Base-by-base conservation (phyloP, 1,140 invertebrate species). In the Procambarus virginalis region DNA sequence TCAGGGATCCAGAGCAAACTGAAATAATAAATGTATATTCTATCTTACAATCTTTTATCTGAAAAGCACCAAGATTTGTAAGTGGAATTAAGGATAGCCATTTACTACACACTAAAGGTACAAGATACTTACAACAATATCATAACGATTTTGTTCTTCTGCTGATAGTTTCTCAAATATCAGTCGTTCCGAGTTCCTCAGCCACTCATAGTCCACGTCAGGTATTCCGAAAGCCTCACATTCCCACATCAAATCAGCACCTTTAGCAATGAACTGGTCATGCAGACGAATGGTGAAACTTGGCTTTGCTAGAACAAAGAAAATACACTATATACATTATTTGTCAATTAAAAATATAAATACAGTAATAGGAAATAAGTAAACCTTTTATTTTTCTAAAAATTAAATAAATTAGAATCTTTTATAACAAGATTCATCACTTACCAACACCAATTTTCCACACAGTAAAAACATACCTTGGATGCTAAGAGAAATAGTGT, bases 221-320 rank as follows among this genome's bases (percentile, higher is more conserved):
- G 98, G 98, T 92, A 98, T 97, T 17, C 98, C 98, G 95, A 98
- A 98, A 1, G 98, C 98, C 95, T 99, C 98, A 94, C 98, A 99
- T 60, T 97, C 97, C 97, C 98, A 99, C 0, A 96, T 97, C 2
- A 99, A 94, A 92, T 97, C 96, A 90, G 96, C 96, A 46, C 93
- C 94, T 92, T 96, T 96, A 93, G 99, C 98, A 93, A 98, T 96
- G 92, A 99, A 97, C 94, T 98, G 97, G 93, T 99, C 96, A 51
- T 95, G 94, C 0, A 99, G 93, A 0, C 97, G 97, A 92, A 98
- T 98, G 0, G 97, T 98, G 92, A 99, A 99, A 93, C 97, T 97
- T 5, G 98, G 98, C 89, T 96, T 96, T n/a, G 92, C 92, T 92
- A 85, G 0, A 78, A 60, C n/a, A 85, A 45, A 80, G 73, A 48